Evolutionary conservation across 2,113 vertebrate genomes (phyloP), one percentile per base, ranked within the genome.

Genomic region (Carassius carassius): DNA sequence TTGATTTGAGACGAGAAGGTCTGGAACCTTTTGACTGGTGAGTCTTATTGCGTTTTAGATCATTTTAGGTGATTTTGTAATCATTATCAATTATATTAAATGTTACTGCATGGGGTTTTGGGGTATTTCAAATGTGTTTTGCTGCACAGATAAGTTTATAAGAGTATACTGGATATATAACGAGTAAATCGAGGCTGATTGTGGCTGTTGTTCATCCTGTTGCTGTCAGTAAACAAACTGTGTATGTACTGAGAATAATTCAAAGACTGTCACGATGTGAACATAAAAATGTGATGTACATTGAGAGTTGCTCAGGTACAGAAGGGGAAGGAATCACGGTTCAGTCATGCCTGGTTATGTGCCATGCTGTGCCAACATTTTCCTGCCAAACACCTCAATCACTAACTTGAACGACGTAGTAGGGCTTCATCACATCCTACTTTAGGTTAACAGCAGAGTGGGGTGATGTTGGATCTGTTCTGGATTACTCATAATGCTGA

Each of bases 401-500:
- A 74, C 41, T 74, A 41, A 23, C 49, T 54, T 32, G 49, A 76
- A 76, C 74, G 29, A 76, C 44, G 29, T 76, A 11, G 74, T 76
- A 32, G 49, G 74, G 49, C 49, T 76, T 76, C 9, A 76, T 76
- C 74, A 56, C 49, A 32, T 76, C 74, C 74, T 49, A 76, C 74
- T 76, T 54, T 56, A 76, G 74, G 74, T 32, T 89, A 79, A 86
- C 73, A 60, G 74, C 72, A 14, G 16, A 83, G 84, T 88, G 87
- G 77, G 35, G 89, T 74, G 88, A 88, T 78, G 82, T 78, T 89
- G 85, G 86, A 89, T 87, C 56, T 74, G 37, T 78, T 88, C 87
- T 32, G 21, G 47, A 69, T 76, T 76, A 56, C 74, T 76, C 47
- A 29, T 76, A 54, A 1, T 73, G 44, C 23, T 73, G 37, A 73